Evolutionary conservation across 2,888 invertebrate genomes (phyloP).

Genomic region (Pollenia griseotomentosa): DNA sequence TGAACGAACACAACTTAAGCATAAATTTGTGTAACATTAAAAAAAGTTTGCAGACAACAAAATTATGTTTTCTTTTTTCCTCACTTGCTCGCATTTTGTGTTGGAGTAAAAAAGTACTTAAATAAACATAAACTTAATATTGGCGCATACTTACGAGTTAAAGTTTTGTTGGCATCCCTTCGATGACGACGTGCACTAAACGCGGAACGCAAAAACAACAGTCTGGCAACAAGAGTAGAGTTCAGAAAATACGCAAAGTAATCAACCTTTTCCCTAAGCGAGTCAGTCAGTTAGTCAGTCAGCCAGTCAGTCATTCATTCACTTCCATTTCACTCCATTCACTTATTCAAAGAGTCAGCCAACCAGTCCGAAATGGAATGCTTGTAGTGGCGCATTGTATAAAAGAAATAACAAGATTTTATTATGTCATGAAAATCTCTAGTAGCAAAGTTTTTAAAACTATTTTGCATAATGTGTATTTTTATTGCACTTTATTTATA

Average conservation of each 20-base stretch:
- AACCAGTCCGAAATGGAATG: not conserved
- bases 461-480: conserved; percentile 67
- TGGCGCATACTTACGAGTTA: conserved; percentile 67
- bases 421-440: conserved; percentile 52
- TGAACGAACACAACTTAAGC: conserved; percentile 63
- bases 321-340: not conserved
- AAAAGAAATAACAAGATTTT: conserved; percentile 55
- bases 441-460: conserved; percentile 51
- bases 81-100: conserved; percentile 9
- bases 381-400: not conserved
- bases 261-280: conserved; percentile 32
- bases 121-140: conserved; percentile 72
- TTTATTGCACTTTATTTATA: conserved; percentile 45
- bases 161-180: conserved; percentile 66
- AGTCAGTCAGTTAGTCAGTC: conserved; percentile 39
- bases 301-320: conserved; percentile 14
- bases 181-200: not conserved
- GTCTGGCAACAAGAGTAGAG: conserved; percentile 1
- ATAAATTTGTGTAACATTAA: conserved; percentile 69
- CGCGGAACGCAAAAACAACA: not conserved
- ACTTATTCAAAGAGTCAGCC: not conserved
- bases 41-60: conserved; percentile 70
- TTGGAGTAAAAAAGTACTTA: conserved; percentile 66
- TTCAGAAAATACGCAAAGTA: conserved; percentile 19
- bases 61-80: conserved; percentile 56